Evolutionary conservation across 2,797 vertebrate species (phyloP).

Genomic region (Momotus momota): DNA sequence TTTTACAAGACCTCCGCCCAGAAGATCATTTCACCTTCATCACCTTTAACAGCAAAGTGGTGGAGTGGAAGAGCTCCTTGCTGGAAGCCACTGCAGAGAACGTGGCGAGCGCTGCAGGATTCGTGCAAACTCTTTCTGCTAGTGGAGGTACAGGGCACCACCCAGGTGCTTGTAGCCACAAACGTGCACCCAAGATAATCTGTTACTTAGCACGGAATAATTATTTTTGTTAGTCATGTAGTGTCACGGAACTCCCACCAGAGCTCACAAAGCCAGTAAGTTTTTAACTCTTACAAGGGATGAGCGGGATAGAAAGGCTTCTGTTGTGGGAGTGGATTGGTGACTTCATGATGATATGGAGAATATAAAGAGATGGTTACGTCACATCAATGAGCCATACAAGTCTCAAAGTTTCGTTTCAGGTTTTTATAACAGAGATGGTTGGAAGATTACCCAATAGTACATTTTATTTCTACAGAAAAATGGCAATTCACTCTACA

Average conservation of each 20-base stretch:
- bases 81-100: conserved; percentile 81
- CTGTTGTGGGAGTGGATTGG: background rate
- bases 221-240: background rate
- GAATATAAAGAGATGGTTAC: background rate
- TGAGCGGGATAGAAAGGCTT: background rate
- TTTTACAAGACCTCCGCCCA: conserved; percentile 83
- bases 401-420: background rate
- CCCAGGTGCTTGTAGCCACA: background rate
- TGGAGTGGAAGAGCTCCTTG: conserved; percentile 79
- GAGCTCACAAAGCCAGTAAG: background rate
- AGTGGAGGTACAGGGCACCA: conserved; percentile 70
- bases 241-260: background rate
- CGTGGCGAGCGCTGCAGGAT: conserved; percentile 76
- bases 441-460: background rate
- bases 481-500: background rate
- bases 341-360: background rate
- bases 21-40: conserved; percentile 86
- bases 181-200: background rate
- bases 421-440: background rate
- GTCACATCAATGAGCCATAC: background rate
- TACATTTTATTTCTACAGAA: background rate
- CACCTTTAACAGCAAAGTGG: conserved; percentile 67
- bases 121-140: conserved; percentile 59
- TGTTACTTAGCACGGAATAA: background rate
- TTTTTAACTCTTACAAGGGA: rapidly evolving